Conservation (phyloP, 2,888 invertebrate species). For the Diarsia mendica region DNA sequence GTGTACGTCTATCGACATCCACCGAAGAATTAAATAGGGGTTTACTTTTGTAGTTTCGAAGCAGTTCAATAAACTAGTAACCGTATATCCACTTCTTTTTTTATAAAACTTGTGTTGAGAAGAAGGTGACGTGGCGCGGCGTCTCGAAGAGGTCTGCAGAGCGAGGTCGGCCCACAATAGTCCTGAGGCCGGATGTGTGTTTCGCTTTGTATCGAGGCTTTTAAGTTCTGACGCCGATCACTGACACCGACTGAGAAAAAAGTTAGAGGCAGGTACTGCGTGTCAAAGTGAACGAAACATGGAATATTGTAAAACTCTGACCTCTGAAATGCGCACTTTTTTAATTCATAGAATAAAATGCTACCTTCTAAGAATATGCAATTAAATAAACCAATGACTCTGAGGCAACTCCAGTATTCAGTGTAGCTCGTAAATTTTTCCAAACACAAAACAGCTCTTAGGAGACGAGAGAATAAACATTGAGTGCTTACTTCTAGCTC, state of each 20-base stretch:
- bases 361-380: background rate
- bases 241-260: slow-evolving; percentile 72
- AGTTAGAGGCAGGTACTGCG: background rate
- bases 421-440: slow-evolving; percentile 46
- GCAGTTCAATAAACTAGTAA: background rate
- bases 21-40: background rate
- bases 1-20: background rate
- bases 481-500: slow-evolving; percentile 31
- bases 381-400: background rate
- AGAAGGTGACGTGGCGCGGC: slow-evolving; percentile 26
- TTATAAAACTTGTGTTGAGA: background rate
- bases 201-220: slow-evolving; percentile 80
- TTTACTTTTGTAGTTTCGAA: background rate
- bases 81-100: background rate
- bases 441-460: slow-evolving; percentile 50
- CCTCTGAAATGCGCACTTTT: background rate
- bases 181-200: slow-evolving; percentile 78
- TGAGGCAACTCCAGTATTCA: background rate
- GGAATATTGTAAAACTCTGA: background rate
- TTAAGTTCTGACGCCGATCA: slow-evolving; percentile 78
- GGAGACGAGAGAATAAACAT: slow-evolving; percentile 35
- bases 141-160: slow-evolving; percentile 54
- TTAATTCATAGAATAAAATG: background rate
- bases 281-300: background rate
- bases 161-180: slow-evolving; percentile 72